phyloP scores from a whole-genome alignment of 2,797 vertebrate species.

The Sebastes variabilis region DNA sequence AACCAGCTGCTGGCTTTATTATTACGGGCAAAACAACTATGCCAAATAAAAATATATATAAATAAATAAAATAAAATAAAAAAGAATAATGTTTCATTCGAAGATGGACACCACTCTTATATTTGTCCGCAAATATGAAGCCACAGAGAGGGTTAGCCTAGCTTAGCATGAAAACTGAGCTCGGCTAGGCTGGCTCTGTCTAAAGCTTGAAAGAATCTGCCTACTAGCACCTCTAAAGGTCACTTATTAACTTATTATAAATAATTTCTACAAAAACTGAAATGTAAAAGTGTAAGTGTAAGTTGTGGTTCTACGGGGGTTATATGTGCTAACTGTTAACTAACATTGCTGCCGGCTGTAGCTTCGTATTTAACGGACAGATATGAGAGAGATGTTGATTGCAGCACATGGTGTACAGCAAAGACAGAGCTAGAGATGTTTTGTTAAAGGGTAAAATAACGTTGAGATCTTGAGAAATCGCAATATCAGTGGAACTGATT shows the following conservation, averaged over 20 bases:
- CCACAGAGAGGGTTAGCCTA: neutral
- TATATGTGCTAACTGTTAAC: neutral
- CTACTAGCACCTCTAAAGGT: neutral
- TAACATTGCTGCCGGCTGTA: neutral
- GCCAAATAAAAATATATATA: neutral
- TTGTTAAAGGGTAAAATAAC: conserved; percentile 2
- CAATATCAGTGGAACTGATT: neutral
- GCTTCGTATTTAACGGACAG: too few relatives aligned
- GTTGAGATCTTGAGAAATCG: conserved; percentile 3
- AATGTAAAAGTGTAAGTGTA: neutral
- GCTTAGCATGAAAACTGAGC: neutral
- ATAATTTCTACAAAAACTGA: neutral
- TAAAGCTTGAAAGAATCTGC: neutral
- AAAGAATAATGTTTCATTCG: neutral
- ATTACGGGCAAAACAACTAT: neutral
- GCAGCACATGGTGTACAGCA: neutral
- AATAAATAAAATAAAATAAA: neutral
- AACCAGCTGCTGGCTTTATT: neutral
- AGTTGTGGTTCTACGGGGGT: neutral
- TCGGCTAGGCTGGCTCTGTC: neutral
- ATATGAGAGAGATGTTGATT: neutral
- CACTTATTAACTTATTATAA: neutral
- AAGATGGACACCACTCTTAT: neutral
- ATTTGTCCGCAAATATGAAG: neutral
- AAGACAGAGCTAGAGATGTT: conserved; percentile 14